phyloP scores from a whole-genome alignment of 2,888 invertebrate species.

The Autographa gamma region DNA sequence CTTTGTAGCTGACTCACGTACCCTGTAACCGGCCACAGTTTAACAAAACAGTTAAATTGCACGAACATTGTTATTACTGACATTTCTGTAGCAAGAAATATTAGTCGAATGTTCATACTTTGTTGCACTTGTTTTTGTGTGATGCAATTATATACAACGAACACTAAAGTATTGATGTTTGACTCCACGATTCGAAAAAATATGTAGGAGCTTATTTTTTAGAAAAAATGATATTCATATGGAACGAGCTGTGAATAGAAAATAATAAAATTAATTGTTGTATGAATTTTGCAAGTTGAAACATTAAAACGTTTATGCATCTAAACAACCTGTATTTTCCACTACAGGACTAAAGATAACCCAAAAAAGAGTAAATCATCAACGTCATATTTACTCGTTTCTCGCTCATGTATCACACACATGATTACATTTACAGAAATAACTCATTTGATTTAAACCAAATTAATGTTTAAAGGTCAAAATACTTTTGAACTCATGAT shows the following conservation, averaged over 20 bases:
- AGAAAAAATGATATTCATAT: no score
- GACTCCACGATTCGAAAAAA: no score
- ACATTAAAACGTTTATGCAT: no score
- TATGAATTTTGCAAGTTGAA: no score
- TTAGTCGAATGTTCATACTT: not conserved
- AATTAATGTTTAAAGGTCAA: not conserved
- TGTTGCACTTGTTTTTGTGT: not conserved
- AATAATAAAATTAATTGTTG: no score
- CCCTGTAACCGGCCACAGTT: slow-evolving; percentile 36
- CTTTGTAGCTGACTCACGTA: slow-evolving; percentile 50
- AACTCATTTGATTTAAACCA: not conserved
- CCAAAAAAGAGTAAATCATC: no score
- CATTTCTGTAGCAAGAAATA: not conserved
- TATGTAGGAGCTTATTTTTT: no score
- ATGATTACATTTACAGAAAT: slow-evolving; percentile 2
- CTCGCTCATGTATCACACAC: not conserved
- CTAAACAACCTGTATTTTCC: no score
- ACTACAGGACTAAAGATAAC: no score
- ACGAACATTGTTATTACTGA: slow-evolving; percentile 33
- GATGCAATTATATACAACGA: not conserved
- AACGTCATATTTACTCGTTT: no score
- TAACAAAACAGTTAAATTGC: slow-evolving; percentile 28
- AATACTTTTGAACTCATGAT: not conserved
- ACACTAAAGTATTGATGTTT: no score
- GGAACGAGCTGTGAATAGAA: no score